These are phyloP conservation scores for Mastomys coucha DNA, from an alignment of 2,113 vertebrate genomes.

Conservation along the genomic window DNA sequence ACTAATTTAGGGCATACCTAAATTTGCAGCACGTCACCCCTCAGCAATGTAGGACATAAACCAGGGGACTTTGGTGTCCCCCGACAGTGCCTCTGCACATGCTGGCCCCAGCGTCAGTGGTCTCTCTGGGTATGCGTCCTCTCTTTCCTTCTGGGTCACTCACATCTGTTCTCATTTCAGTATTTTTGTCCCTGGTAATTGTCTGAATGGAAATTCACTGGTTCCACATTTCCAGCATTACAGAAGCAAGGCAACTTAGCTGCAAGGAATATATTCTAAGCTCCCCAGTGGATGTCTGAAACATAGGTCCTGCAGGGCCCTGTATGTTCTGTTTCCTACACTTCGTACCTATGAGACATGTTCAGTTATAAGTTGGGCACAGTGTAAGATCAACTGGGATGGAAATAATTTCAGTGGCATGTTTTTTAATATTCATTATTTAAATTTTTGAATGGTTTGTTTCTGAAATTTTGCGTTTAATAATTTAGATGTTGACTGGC, in stretches of 20 bases:
- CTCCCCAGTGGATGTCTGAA: not conserved
- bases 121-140: constrained; percentile 61
- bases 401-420: not conserved
- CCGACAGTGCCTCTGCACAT: not conserved
- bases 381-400: not conserved
- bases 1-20: constrained; percentile 70
- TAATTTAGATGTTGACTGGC: not conserved
- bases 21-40: constrained; percentile 57
- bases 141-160: constrained; percentile 72
- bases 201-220: constrained; percentile 73
- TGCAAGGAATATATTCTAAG: not conserved
- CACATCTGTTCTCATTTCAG: constrained; percentile 77
- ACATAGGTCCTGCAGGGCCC: not conserved
- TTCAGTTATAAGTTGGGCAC: not conserved
- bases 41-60: constrained; percentile 70
- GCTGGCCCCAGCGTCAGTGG: constrained; percentile 32
- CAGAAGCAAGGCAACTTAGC: not conserved
- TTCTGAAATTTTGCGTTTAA: not conserved
- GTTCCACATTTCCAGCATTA: constrained; percentile 55
- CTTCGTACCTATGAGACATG: not conserved
- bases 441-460: not conserved
- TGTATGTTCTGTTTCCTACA: not conserved
- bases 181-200: constrained; percentile 76
- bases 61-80: constrained; percentile 58
- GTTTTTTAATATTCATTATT: not conserved